Base-by-base conservation (phyloP, 2,797 vertebrate genomes). In the Ceryle rudis region DNA sequence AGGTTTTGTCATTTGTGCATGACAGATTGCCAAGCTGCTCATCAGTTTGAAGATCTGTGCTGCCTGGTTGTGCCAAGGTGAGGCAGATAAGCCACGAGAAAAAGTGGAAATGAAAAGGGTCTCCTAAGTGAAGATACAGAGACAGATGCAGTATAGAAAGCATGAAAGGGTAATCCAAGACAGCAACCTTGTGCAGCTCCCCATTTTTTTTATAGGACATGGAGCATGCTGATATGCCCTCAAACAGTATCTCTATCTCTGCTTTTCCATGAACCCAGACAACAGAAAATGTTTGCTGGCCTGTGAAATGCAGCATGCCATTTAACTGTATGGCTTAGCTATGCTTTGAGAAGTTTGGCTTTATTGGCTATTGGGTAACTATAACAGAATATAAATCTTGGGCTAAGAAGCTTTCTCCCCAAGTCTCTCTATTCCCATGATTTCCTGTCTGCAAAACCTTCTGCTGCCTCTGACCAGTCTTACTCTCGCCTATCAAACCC, bases 191-290 rank as follows among this genome's bases (percentile, higher is more conserved):
- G 17, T 51, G n/a, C n/a, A 47, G 18, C 46, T 73, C 21, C 51
- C 69, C 18, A 3, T 13, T 29, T 89, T 91, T 91, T 89, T 93
- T 72, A 14, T 47, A 66, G 65, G 35, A 52, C n/a, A 2, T 47
- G 67, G 35, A 70, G 21, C 7, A 58, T 1, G 2, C 11, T 3
- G 2, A 0, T 51, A 20, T 1, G 5, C 64, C 20, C 31, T 69
- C 31, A 33, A 7, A 46, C 1, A 14, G 10, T 39, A 46, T n/a
- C 6, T 72, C 51, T 93, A 41, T n/a, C 6, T 72, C 51, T 93
- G 42, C 51, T 92, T 85, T 77, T 61, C 39, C 39, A 17, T 66
- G 31, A 54, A 41, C 35, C 44, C 25, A 28, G 21, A 39, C 4
- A 39, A 35, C 1, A 42, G 23, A 60, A 65, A 26, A 71, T 23